A percentile compares a stretch with the other conserved stretches of the same genome.
phyloP scores from a whole-genome alignment of 2,888 invertebrate species.

The Operophtera brumata region DNA sequence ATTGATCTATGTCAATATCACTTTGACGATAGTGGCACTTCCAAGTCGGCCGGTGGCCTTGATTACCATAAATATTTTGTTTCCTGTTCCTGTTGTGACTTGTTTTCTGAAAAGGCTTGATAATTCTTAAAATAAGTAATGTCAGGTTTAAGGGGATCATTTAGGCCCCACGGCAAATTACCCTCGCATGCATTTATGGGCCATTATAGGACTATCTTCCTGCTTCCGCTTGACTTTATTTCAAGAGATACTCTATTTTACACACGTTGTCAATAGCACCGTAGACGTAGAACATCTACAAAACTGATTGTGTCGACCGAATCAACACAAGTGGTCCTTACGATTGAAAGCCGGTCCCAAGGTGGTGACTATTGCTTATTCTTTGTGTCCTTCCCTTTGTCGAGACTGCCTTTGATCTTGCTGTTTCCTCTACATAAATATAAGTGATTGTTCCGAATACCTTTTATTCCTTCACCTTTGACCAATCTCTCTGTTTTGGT shows the following conservation, averaged over 20 bases:
- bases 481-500: too few relatives aligned
- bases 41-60: too few relatives aligned
- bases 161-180: too few relatives aligned
- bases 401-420: conserved; percentile 53
- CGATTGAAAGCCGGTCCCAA: neutral
- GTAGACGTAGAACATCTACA: conserved; percentile 9
- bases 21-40: neutral
- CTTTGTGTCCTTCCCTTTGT: conserved; percentile 53
- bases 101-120: too few relatives aligned
- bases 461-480: conserved; percentile 51
- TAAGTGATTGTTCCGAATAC: conserved; percentile 51
- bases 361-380: conserved; percentile 2
- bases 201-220: too few relatives aligned
- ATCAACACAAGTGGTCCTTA: conserved; percentile 38
- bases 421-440: conserved; percentile 29
- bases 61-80: too few relatives aligned
- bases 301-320: conserved; percentile 35
- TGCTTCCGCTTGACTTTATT: too few relatives aligned
- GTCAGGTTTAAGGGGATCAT: too few relatives aligned
- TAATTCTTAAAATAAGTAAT: too few relatives aligned
- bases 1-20: conserved; percentile 15
- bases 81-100: too few relatives aligned
- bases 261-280: neutral
- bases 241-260: too few relatives aligned
- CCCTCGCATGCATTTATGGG: too few relatives aligned